Base-by-base conservation (phyloP, 2,797 vertebrate species). In the Sebastes variabilis region DNA sequence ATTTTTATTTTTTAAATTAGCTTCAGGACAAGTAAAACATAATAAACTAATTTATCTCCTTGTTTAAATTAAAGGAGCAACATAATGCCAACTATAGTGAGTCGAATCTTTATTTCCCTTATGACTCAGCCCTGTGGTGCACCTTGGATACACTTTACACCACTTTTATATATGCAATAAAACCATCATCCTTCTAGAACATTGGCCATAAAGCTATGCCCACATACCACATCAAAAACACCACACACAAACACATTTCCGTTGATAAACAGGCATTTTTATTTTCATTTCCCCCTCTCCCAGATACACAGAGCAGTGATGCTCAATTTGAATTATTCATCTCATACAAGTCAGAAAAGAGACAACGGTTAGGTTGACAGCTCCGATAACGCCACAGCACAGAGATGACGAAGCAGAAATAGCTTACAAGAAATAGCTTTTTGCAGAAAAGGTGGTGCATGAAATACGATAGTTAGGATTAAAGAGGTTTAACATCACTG, bases 341-440 rank as follows among this genome's bases (percentile, higher is more conserved):
- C 30, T 73, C n/a, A 81, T 67, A 79, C 54, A 78, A 74, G 72
- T 65, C 69, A 76, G 78, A 75, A 80, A 59, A 38, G 25, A 83
- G 54, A 69, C 9, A 87, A 49, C 56, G 72, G 66, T 42, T 20
- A 66, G 7, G 46, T 49, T 79, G 69, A 84, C n/a, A 82, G 34
- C 22, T 75, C 66, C 62, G 55, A 75, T 68, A 69, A 81, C 88
- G 85, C 79, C 73, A 83, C 67, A 87, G 68, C 58, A 89, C 69
- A 87, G 74, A 74, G 8, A 77, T 65, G 29, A 85, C 3, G 8
- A 14, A 84, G 54, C 54, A 81, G 58, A n/a, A 36, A 36, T 36
- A 12, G 62, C 59, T 69, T 49, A 72, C 56, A 85, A 77, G 58
- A 76, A 82, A 82, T 69, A 54, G 68, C 68, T 64, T 75, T 81